These are phyloP conservation scores for Philypnodon macrostomus DNA, from an alignment of 2,797 vertebrate genomes.

Conservation along the genomic window DNA sequence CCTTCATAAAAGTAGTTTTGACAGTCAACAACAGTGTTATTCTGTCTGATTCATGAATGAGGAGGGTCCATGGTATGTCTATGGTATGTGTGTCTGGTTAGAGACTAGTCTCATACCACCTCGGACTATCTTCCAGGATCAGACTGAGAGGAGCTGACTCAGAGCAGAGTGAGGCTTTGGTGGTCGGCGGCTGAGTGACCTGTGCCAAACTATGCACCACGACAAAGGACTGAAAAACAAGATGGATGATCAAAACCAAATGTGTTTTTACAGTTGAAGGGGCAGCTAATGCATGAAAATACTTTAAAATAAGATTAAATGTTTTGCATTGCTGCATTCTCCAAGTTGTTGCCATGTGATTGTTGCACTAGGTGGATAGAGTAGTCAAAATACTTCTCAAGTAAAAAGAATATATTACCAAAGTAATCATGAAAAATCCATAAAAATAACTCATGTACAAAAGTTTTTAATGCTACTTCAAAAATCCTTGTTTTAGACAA, in stretches of 20 bases:
- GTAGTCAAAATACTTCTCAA: too few relatives aligned
- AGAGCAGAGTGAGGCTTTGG: slow-evolving; percentile 43
- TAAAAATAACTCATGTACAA: too few relatives aligned
- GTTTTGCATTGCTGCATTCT: too few relatives aligned
- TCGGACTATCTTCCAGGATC: slow-evolving; percentile 55
- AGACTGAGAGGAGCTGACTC: slow-evolving; percentile 59
- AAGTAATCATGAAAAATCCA: too few relatives aligned
- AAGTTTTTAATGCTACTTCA: too few relatives aligned
- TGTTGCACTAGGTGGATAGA: too few relatives aligned
- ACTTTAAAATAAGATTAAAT: slow-evolving; percentile 7
- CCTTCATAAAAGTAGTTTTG: too few relatives aligned
- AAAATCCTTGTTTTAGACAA: too few relatives aligned
- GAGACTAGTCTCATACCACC: slow-evolving; percentile 28
- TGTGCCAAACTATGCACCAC: slow-evolving; percentile 52
- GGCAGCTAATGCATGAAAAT: slow-evolving; percentile 5
- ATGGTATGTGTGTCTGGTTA: slow-evolving; percentile 52
- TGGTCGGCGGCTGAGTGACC: slow-evolving; percentile 43
- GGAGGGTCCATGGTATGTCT: slow-evolving; percentile 39
- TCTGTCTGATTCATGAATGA: slow-evolving; percentile 16
- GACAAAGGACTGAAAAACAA: slow-evolving; percentile 33
- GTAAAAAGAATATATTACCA: too few relatives aligned
- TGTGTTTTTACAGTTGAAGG: slow-evolving; percentile 22
- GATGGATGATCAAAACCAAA: slow-evolving; percentile 55
- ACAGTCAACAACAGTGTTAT: too few relatives aligned
- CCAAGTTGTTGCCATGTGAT: too few relatives aligned